Evolutionary conservation across 2,888 invertebrate genomes (phyloP), one percentile per base, ranked within the genome.

Genomic region (Pheosia tremula): DNA sequence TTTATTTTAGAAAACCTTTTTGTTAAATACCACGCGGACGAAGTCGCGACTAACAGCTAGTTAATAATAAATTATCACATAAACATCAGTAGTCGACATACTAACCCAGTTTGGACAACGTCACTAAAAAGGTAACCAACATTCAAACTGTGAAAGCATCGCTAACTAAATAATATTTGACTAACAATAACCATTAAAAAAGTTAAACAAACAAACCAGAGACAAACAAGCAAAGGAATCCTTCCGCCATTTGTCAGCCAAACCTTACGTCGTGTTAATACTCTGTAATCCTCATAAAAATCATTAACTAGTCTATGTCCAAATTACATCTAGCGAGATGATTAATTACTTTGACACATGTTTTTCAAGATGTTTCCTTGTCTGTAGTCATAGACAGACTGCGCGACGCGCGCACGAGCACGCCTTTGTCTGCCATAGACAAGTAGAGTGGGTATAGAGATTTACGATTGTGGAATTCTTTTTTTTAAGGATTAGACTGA

Each of bases 261-360:
- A 63, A 69, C 68, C 71, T 77, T 58, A 59, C 64, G 49, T 49
- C 65, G 59, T 66, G 75, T 77, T 81, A 80, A 78, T 81, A 75
- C 81, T 68, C 61, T 86, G 86, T 87, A 87, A 90, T 90, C 90
- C 87, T 72, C 62, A 79, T 80, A 84, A 83, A 83, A 80, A 84
- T 83, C 79, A 87, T 86, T 83, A 74, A 37, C 54, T 9, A 43
- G 50, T 50, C 47, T 60, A 54, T 59, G 60, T 69, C 69, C 68
- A 81, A 83, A 85, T 81, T 81, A 84, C 72, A 75, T 70, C 62
- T 67, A 74, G 66, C 71, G 63, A 65, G 65, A 68, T 83, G 86
- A 89, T 81, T 71, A 83, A 88, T 88, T 64, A 68, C 68, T 79
- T 70, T 63, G 68, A 78, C 71, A 75, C 78, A 75, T 80, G 80